Evolutionary conservation across 2,888 invertebrate species (phyloP).

Genomic region (Pyrrhosoma nymphula): DNA sequence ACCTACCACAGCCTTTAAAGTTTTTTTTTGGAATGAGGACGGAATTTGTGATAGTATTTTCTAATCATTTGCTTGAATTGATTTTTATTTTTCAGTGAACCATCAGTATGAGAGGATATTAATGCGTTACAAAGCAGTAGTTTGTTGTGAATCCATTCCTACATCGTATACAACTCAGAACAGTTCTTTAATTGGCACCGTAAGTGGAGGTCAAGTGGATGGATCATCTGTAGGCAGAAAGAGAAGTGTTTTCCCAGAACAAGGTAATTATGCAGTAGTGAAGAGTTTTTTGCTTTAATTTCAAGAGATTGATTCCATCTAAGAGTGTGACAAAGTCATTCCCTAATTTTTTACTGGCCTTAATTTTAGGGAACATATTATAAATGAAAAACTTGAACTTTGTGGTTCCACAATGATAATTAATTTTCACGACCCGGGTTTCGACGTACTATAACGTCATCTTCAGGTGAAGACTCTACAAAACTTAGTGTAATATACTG

Average conservation of each 20-base stretch:
- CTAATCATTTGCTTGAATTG: neutral
- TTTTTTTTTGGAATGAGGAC: neutral
- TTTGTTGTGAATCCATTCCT: conserved; percentile 59
- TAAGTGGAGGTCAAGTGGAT: neutral
- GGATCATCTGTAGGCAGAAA: conserved; percentile 34
- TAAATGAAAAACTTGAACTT: no score
- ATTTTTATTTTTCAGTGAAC: conserved; percentile 68
- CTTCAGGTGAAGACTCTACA: no score
- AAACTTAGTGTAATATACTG: no score
- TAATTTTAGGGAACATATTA: no score
- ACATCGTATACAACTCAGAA: conserved; percentile 61
- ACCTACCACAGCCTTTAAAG: no score
- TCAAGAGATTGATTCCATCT: no score
- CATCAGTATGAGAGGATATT: conserved; percentile 71
- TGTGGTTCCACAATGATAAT: no score
- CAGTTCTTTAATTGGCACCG: neutral
- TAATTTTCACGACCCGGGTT: no score
- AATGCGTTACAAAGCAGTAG: conserved; percentile 70
- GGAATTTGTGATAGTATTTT: neutral
- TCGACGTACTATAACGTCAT: no score
- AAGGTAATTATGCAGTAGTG: neutral
- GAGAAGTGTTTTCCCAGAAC: conserved; percentile 14
- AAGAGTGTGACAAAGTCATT: no score
- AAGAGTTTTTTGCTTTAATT: neutral
- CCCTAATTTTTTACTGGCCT: no score